Evolutionary conservation across 2,888 invertebrate species (phyloP), one percentile per base, ranked within the genome.

Genomic region (Nemurella pictetii): DNA sequence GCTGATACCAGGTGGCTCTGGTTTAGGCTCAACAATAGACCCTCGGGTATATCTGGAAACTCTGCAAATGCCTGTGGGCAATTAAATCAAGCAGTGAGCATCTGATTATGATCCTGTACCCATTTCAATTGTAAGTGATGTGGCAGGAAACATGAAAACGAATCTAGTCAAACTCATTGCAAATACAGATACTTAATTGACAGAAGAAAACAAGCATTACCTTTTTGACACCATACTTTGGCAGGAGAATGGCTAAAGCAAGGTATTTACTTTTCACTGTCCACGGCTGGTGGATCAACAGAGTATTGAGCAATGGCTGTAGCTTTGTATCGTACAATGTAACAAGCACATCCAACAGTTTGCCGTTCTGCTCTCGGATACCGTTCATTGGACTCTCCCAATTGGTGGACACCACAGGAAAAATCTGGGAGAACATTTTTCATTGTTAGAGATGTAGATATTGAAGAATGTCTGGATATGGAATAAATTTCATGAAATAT

Each of bases 351-450:
- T 88, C 88, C 87, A 93, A 93, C 86, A 93, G 89, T 20, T 88
- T 88, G 86, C 91, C 90, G 87, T 92, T 93, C 75, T 92, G 89
- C 87, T 92, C 93, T 87, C 92, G 91, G 9, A 93, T 90, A 84
- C 93, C 93, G 85, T 91, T 91, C 12, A 93, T 90, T 28, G 93
- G 92, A 87, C 92, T 94, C 87, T 93, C 93, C 93, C 94, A 94
- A 88, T 93, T 94, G 81, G 82, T 82, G 55, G 36, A 85, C 25
- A 86, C 84, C 73, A 86, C 27, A 4, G 26, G 32, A 74, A 85
- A 86, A 1, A 86, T 80, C 15, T 36, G 55, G 7, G 5, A 80
- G 15, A 80, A 28, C 32, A 83, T n/a, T 26, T 55, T 55, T n/a
- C n/a, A 35, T 83, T 28, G 55, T 55, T 26, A 28, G 27, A 28